phyloP scores from a whole-genome alignment of 2,113 vertebrate genomes.

The Ceratotherium simum region DNA sequence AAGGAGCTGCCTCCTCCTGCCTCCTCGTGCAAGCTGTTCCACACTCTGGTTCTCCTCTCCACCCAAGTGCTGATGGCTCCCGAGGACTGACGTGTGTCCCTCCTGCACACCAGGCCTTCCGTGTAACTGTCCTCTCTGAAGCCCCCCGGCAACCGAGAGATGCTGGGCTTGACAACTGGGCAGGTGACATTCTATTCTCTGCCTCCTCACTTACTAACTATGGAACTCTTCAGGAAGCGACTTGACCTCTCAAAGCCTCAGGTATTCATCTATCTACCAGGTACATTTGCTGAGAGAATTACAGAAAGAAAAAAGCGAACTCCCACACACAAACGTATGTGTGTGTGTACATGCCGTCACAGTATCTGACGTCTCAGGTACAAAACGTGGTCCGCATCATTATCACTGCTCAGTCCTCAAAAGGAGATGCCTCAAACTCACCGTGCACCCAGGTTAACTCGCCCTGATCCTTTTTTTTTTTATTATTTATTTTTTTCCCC shows the following conservation, averaged over 20 bases:
- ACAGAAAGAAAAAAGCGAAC: neutral
- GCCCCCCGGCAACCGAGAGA: neutral
- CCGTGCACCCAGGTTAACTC: rapidly evolving
- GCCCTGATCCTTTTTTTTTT: neutral
- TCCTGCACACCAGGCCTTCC: neutral
- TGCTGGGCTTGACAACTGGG: no score
- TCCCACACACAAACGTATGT: neutral
- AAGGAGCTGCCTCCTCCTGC: no score
- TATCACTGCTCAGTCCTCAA: neutral
- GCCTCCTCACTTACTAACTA: neutral
- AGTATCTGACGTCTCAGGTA: neutral
- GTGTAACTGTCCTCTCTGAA: neutral
- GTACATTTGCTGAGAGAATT: no score
- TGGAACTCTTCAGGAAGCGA: neutral
- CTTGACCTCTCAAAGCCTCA: neutral
- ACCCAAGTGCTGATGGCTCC: no score
- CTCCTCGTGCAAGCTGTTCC: no score
- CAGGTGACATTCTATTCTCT: no score
- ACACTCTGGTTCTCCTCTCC: no score
- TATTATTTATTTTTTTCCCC: no score
- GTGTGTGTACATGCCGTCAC: neutral
- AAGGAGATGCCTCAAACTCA: neutral
- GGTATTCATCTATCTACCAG: neutral
- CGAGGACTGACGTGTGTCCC: neutral
- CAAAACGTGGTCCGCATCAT: neutral